A percentile compares a stretch with the other conserved stretches of the same genome.
Conservation (phyloP, 2,888 invertebrate genomes). For the Mythimna pallens region DNA sequence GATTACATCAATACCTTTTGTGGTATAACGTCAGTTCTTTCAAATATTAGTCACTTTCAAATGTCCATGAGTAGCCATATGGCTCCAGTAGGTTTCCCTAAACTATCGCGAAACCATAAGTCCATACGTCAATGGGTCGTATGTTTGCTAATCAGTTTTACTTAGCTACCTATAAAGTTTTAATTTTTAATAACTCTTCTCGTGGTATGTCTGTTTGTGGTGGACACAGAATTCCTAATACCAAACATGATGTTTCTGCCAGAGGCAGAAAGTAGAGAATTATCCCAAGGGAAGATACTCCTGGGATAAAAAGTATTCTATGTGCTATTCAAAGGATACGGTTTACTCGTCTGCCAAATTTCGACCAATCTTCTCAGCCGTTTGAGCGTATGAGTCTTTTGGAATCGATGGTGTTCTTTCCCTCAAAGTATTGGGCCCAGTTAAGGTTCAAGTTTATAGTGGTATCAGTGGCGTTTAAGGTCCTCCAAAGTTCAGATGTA, state of each 20-base stretch:
- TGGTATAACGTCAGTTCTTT: neutral
- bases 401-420: no score
- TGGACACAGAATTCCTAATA: neutral
- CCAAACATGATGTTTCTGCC: neutral
- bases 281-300: no score
- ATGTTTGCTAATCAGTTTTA: conserved; percentile 4
- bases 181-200: no score
- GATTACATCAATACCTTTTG: conserved; percentile 14
- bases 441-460: no score
- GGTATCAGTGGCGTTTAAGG: no score
- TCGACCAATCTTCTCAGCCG: no score
- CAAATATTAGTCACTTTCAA: conserved; percentile 21
- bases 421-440: no score
- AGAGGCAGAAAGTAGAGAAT: no score
- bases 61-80: conserved; percentile 11
- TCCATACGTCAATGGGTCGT: conserved; percentile 23
- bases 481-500: no score
- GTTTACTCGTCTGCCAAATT: no score
- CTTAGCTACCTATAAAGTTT: conserved; percentile 7
- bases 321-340: no score
- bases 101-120: conserved; percentile 30
- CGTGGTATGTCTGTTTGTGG: neutral
- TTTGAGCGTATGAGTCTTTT: no score
- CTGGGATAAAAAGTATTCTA: neutral
- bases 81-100: conserved; percentile 29